Conservation (phyloP, 1,140 invertebrate genomes). For the Euura saliciscinereae region DNA sequence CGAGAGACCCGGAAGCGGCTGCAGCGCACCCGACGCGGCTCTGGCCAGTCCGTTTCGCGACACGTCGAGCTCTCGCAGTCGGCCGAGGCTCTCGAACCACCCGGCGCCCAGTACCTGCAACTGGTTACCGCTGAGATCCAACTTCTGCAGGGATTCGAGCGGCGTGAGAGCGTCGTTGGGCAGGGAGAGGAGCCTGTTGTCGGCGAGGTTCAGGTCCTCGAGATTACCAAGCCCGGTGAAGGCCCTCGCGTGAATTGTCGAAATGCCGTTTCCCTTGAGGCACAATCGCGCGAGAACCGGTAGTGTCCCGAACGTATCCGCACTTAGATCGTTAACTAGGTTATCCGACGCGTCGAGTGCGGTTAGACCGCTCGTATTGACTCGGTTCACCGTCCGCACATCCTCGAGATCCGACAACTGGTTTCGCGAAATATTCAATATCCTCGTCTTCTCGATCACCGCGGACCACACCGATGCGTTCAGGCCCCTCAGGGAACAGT, state of each 20-base stretch:
- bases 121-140: conserved; percentile 75
- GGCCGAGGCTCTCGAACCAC: conserved; percentile 68
- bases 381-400: conserved; percentile 24
- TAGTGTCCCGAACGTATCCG: conserved; percentile 44
- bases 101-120: conserved; percentile 63
- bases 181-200: conserved; percentile 68
- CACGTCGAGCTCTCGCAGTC: conserved; percentile 79
- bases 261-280: conserved; percentile 62
- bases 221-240: conserved; percentile 57
- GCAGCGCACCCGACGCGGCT: conserved; percentile 74
- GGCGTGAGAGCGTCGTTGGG: conserved; percentile 63
- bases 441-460: conserved; percentile 52
- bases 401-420: conserved; percentile 49
- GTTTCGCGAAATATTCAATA: conserved; percentile 62
- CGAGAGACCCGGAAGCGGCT: conserved; percentile 77
- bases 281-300: conserved; percentile 57
- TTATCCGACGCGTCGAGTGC: conserved; percentile 68
- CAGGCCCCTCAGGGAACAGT: conserved; percentile 42
- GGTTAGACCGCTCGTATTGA: conserved; percentile 40
- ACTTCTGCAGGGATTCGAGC: conserved; percentile 67
- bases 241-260: conserved; percentile 58
- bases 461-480: conserved; percentile 48
- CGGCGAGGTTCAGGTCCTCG: conserved; percentile 66
- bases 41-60: conserved; percentile 76
- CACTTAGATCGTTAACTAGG: conserved; percentile 37